Conservation (phyloP, 2,113 vertebrate genomes). For the Microtus oregoni region DNA sequence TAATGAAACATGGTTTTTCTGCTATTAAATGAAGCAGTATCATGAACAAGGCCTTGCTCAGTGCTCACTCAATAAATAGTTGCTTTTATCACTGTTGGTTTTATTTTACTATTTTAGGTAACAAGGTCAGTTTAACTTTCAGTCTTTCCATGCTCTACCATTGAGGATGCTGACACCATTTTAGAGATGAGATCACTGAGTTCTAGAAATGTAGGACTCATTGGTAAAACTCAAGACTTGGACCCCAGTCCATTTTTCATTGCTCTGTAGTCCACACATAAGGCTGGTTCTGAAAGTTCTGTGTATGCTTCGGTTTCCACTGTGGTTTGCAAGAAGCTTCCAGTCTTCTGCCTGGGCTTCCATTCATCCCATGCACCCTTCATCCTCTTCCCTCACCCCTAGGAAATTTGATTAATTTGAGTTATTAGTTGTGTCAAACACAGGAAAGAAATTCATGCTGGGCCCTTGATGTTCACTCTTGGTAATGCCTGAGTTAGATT, state of each 20-base stretch:
- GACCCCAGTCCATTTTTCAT: background rate
- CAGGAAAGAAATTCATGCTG: constrained; percentile 70
- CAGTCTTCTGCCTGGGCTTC: background rate
- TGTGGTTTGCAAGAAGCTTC: background rate
- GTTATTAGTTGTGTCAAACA: constrained; percentile 79
- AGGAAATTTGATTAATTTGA: constrained; percentile 81
- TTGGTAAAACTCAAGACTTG: background rate
- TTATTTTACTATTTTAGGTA: background rate
- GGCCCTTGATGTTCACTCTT: constrained; percentile 76
- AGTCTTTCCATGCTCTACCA: background rate
- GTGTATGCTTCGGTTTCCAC: background rate
- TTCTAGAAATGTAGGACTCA: background rate
- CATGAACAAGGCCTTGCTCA: background rate
- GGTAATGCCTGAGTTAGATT: constrained; percentile 83
- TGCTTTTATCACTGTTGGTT: background rate
- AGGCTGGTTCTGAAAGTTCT: background rate
- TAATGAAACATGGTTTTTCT: background rate
- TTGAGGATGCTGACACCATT: background rate
- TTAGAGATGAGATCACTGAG: background rate
- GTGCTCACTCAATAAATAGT: background rate
- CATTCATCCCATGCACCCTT: background rate
- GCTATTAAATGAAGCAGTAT: background rate
- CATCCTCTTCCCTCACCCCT: background rate
- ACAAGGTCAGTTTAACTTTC: background rate
- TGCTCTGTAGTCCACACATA: background rate